Evolutionary conservation across 1,140 invertebrate genomes (phyloP).

Genomic region (Eumeta japonica): DNA sequence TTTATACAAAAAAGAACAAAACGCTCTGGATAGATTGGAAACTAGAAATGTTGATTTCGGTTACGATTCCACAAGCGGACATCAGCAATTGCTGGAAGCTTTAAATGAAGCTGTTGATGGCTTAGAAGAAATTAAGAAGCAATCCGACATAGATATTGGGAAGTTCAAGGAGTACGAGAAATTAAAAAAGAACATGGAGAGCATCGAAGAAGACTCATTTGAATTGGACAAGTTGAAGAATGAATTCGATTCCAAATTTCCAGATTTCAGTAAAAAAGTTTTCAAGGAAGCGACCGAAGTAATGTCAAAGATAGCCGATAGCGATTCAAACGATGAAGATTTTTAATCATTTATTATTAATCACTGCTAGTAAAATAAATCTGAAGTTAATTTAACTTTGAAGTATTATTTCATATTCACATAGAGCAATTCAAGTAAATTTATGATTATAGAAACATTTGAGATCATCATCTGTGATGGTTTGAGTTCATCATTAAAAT

Average conservation of each 20-base stretch:
- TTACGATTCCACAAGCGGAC: conserved; percentile 29
- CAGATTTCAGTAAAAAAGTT: conserved; percentile 34
- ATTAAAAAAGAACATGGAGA: conserved; percentile 18
- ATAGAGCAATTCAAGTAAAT: too few relatives aligned
- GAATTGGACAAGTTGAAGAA: conserved; percentile 29
- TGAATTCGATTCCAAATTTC: conserved; percentile 35
- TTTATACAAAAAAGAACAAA: conserved; percentile 22
- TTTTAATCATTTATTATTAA: too few relatives aligned
- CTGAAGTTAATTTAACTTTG: too few relatives aligned
- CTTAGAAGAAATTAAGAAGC: conserved; percentile 35
- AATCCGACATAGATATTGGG: conserved; percentile 28
- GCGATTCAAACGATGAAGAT: conserved; percentile 19
- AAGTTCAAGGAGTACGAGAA: conserved; percentile 36
- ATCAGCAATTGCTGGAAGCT: conserved; percentile 34
- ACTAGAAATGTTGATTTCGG: conserved; percentile 45
- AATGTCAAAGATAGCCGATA: conserved; percentile 22
- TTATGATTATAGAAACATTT: too few relatives aligned
- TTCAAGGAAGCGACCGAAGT: conserved; percentile 36
- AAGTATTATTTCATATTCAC: too few relatives aligned
- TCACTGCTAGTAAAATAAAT: too few relatives aligned
- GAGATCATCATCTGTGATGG: too few relatives aligned
- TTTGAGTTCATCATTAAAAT: too few relatives aligned
- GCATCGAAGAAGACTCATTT: conserved; percentile 29
- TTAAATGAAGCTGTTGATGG: conserved; percentile 40
- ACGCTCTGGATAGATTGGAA: conserved; percentile 30